These are phyloP conservation scores for Zaprionus lineosus DNA, from an alignment of 2,888 invertebrate genomes.

Conservation along the genomic window DNA sequence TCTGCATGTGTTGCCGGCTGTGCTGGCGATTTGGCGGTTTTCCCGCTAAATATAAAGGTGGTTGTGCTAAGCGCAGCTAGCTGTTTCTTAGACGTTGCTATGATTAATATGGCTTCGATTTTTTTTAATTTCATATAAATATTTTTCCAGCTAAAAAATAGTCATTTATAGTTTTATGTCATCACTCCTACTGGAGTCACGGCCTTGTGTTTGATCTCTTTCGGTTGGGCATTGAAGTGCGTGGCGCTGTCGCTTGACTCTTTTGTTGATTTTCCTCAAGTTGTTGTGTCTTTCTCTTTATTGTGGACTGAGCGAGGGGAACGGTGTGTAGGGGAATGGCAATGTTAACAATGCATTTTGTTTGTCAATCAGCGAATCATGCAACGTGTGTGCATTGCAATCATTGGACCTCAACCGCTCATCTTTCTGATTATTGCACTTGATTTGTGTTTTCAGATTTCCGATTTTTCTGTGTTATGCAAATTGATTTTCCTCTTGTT, in stretches of 20 bases:
- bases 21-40: not conserved
- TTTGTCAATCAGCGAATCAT: conserved; percentile 66
- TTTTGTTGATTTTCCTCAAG: conserved; percentile 8
- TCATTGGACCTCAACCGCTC: conserved; percentile 7
- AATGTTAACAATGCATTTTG: conserved; percentile 71
- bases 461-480: too few relatives aligned
- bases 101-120: too few relatives aligned
- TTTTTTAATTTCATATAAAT: not conserved
- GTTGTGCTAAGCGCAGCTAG: too few relatives aligned
- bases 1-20: conserved; percentile 8
- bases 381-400: conserved; percentile 6
- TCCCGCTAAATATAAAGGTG: not conserved
- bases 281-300: conserved; percentile 33
- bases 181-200: conserved; percentile 8
- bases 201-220: conserved; percentile 30
- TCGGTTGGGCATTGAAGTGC: conserved; percentile 51
- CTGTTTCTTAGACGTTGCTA: too few relatives aligned
- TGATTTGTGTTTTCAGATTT: too few relatives aligned
- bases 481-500: conserved; percentile 67
- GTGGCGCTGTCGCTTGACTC: conserved; percentile 31
- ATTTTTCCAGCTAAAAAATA: not conserved
- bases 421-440: conserved; percentile 44
- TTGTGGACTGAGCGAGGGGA: not conserved
- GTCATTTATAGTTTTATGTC: too few relatives aligned
- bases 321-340: conserved; percentile 11